Evolutionary conservation across 2,797 vertebrate species (phyloP).

Genomic region (Halcyon smyrnensis): DNA sequence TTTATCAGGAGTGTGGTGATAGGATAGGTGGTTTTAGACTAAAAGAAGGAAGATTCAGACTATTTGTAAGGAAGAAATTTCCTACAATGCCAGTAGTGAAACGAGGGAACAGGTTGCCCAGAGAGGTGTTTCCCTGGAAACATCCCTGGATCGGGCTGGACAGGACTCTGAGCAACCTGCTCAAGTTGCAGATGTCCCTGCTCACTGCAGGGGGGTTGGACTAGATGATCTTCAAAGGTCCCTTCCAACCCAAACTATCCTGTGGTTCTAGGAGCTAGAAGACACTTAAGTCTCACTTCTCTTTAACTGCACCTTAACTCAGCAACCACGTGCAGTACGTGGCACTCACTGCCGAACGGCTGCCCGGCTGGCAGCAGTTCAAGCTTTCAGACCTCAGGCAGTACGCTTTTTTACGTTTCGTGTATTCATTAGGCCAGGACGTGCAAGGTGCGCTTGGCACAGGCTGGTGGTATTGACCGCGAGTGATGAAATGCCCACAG

Average conservation of each 20-base stretch:
- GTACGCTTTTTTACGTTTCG: fast-evolving
- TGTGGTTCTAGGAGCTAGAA: background rate
- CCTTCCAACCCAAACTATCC: too few relatives aligned
- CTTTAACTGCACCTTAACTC: background rate
- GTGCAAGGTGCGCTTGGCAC: fast-evolving
- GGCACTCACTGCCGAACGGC: fast-evolving
- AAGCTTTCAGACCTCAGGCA: fast-evolving
- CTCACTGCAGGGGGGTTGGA: background rate
- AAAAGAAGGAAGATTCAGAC: background rate
- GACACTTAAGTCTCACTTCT: background rate
- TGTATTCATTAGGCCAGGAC: fast-evolving
- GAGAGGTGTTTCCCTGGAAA: background rate
- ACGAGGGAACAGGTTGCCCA: background rate
- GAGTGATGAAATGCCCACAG: background rate
- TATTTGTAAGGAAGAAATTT: background rate
- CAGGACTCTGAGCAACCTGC: background rate
- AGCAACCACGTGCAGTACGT: fast-evolving
- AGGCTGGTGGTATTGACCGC: fast-evolving
- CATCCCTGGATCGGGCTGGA: background rate
- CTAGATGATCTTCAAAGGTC: background rate
- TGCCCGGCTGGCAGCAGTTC: background rate
- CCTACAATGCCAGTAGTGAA: background rate
- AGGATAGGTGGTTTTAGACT: background rate
- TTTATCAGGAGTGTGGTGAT: fast-evolving
- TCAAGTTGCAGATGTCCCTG: background rate